Evolutionary conservation across 2,888 invertebrate species (phyloP), one percentile per base, ranked within the genome.

Genomic region (Ophion obscuratus): DNA sequence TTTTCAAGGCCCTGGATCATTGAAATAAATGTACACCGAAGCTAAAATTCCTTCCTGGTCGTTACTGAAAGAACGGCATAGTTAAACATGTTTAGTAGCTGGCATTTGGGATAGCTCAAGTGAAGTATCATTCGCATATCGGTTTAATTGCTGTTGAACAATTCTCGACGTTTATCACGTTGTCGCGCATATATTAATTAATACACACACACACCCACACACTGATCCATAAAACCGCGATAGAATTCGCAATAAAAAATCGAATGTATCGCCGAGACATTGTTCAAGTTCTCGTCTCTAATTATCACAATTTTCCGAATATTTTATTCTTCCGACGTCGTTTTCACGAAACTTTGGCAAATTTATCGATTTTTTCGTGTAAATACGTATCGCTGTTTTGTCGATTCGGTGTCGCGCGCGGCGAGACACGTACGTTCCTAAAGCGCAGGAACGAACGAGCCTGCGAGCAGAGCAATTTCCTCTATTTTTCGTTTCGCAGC

Each of bases 381-480:
- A 6, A 79, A 31, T 20, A 2, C 27, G 20, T 57, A 10, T n/a
- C 7, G 77, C 74, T 64, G 78, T 81, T 74, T 81, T 81, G 84
- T 86, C 61, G 76, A 81, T 59, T 75, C 57, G 31, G 75, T 64
- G 73, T 81, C 84, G 86, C 87, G 86, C 87, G 84, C 86, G 53
- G 62, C 67, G 64, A 75, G 81, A 31, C 27, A 47, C 78, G 79
- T 87, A 88, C 85, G 86, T 88, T 90, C 91, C 92, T 92, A 91
- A 90, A 89, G 92, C 92, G 91, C 92, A 93, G 92, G 91, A 92
- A 88, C 84, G 88, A 90, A 90, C 90, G 88, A 17, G 78, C 62
- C 62, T 57, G 71, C 64, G 44, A 74, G 75, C 67, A 59, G 31
- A 66, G 31, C 11, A 59, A 14, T 40, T 40, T 40, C 40, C 40